Percentiles rank a stretch among this genome's conserved stretches.
These are phyloP conservation scores for Chrysina gloriosa DNA, from an alignment of 2,888 invertebrate species.

Conservation along the genomic window DNA sequence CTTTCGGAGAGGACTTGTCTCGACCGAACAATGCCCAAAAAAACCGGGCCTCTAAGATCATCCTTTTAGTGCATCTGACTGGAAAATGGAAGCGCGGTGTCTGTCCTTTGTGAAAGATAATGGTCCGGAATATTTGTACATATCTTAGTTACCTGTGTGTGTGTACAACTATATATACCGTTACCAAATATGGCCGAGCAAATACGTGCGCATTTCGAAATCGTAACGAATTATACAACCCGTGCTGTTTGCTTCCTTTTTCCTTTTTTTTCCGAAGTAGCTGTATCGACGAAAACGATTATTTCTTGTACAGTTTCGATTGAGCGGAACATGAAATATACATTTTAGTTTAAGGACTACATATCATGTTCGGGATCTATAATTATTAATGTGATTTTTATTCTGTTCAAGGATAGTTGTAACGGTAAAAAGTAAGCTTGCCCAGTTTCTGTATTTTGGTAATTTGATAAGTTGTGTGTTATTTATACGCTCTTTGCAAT, in stretches of 20 bases:
- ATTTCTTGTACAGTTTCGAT: not conserved
- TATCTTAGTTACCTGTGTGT: constrained; percentile 43
- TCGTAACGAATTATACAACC: constrained; percentile 28
- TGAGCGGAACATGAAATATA: constrained; percentile 8
- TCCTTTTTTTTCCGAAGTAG: not conserved
- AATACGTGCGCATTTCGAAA: constrained; percentile 25
- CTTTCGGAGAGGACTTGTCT: constrained; percentile 33
- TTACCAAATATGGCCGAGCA: constrained; percentile 34
- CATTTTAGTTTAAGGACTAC: constrained; percentile 10
- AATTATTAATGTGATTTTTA: no score
- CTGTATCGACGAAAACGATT: constrained; percentile 1
- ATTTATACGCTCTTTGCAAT: no score
- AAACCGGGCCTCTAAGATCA: constrained; percentile 49
- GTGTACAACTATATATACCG: constrained; percentile 38
- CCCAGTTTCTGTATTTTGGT: no score
- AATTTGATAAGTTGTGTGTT: no score
- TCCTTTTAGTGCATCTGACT: constrained; percentile 62
- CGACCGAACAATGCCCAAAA: constrained; percentile 47
- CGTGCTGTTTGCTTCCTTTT: constrained; percentile 8
- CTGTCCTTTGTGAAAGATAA: constrained; percentile 50
- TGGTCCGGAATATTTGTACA: constrained; percentile 44
- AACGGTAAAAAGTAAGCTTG: no score
- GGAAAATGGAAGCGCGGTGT: constrained; percentile 60
- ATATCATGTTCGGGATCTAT: no score
- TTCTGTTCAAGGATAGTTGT: no score